phyloP scores from a whole-genome alignment of 2,888 invertebrate genomes.

The Achlya flavicornis region DNA sequence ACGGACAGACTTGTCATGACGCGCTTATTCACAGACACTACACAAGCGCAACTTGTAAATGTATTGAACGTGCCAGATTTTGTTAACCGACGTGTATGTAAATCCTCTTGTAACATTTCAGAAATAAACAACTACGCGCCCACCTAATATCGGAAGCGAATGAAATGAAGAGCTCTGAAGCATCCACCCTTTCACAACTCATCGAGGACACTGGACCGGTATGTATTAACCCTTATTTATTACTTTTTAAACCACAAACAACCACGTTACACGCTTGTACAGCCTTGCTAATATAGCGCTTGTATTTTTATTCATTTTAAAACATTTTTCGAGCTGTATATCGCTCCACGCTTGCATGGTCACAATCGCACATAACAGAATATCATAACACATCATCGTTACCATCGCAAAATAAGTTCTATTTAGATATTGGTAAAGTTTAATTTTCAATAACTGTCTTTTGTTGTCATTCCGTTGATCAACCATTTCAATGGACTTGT shows the following conservation, averaged over 20 bases:
- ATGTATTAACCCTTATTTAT: constrained; percentile 39
- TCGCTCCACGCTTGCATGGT: constrained; percentile 12
- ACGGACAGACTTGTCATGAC: no score
- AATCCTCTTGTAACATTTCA: constrained; percentile 43
- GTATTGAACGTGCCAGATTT: no score
- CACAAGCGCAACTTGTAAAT: no score
- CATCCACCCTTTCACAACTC: constrained; percentile 79
- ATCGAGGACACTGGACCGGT: constrained; percentile 82
- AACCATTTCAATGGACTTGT: no score
- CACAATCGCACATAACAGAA: constrained; percentile 9
- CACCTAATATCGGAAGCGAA: constrained; percentile 89
- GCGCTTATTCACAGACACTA: no score
- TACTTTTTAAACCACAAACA: constrained; percentile 23
- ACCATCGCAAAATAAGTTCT: constrained; percentile 10
- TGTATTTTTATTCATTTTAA: constrained; percentile 31
- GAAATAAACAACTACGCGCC: constrained; percentile 90
- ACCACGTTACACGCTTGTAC: constrained; percentile 51
- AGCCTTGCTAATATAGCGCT: constrained; percentile 46
- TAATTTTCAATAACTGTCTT: neutral
- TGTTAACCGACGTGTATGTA: no score
- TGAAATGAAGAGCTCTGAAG: constrained; percentile 81
- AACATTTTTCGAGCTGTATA: constrained; percentile 25
- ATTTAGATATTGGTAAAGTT: neutral
- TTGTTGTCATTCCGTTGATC: neutral
- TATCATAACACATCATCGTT: constrained; percentile 10